phyloP scores from a whole-genome alignment of 1,140 invertebrate species.

The Vanessa tameamea region DNA sequence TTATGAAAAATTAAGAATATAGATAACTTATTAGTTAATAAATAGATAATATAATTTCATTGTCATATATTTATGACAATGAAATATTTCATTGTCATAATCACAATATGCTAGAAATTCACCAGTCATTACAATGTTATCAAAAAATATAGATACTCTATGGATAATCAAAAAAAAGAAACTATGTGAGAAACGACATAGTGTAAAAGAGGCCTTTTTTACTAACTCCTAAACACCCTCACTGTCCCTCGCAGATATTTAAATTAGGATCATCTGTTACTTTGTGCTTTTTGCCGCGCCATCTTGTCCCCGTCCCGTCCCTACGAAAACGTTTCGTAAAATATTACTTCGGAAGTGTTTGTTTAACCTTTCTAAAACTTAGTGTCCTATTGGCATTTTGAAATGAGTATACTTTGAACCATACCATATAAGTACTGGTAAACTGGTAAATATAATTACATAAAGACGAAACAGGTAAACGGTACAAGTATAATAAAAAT shows the following conservation, averaged over 20 bases:
- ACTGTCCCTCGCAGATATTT: constrained; percentile 67
- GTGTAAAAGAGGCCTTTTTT: constrained; percentile 34
- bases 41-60: no score
- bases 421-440: no score
- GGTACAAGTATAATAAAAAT: no score
- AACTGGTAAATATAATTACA: no score
- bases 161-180: neutral
- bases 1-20: no score
- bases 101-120: no score
- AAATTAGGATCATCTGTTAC: constrained; percentile 78
- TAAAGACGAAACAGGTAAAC: no score
- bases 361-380: neutral
- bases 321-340: neutral
- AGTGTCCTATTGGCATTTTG: neutral
- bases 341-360: constrained; percentile 9
- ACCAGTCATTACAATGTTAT: no score
- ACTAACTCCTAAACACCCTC: constrained; percentile 44
- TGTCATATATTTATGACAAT: no score
- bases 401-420: no score
- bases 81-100: no score
- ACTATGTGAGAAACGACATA: constrained; percentile 26
- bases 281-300: constrained; percentile 59
- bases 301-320: constrained; percentile 47
- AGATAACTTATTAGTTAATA: no score
- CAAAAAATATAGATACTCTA: neutral